Conservation (phyloP, 2,797 vertebrate species). For the Arctocebus calabarensis region DNA sequence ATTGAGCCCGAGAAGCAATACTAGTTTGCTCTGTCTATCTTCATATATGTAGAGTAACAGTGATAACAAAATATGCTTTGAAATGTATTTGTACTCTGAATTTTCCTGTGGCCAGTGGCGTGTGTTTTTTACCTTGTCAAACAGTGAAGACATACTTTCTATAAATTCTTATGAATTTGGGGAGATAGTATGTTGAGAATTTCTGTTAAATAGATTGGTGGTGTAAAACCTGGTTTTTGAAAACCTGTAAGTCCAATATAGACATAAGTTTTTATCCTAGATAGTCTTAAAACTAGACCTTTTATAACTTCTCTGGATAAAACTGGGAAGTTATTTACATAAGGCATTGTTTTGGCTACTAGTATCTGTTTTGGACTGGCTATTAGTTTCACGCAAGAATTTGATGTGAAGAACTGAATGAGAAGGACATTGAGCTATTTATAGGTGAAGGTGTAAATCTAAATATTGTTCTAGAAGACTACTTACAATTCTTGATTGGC, state of each 20-base stretch:
- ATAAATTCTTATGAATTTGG: constrained; percentile 47
- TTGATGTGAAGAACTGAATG: not conserved
- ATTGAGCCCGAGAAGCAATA: not conserved
- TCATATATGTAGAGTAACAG: not conserved
- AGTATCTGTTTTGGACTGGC: not conserved
- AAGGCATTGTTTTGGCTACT: not conserved
- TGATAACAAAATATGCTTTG: not conserved
- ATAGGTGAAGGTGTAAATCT: not conserved
- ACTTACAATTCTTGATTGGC: not conserved
- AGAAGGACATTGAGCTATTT: not conserved
- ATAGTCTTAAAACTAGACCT: not conserved
- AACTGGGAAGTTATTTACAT: not conserved
- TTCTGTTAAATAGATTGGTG: constrained; percentile 38
- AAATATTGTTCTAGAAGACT: not conserved
- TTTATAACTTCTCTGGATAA: constrained; percentile 21
- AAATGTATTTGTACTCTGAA: not conserved
- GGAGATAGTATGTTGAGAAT: not conserved
- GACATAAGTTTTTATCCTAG: not conserved
- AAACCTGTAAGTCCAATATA: not conserved
- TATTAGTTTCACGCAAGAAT: not conserved
- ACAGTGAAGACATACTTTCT: not conserved
- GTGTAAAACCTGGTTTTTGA: not conserved
- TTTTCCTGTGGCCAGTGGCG: not conserved
- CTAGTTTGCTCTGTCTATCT: not conserved
- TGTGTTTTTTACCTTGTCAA: not conserved